These are phyloP conservation scores for Nematopogon swammerdamellus DNA, from an alignment of 2,888 invertebrate genomes.

Conservation along the genomic window DNA sequence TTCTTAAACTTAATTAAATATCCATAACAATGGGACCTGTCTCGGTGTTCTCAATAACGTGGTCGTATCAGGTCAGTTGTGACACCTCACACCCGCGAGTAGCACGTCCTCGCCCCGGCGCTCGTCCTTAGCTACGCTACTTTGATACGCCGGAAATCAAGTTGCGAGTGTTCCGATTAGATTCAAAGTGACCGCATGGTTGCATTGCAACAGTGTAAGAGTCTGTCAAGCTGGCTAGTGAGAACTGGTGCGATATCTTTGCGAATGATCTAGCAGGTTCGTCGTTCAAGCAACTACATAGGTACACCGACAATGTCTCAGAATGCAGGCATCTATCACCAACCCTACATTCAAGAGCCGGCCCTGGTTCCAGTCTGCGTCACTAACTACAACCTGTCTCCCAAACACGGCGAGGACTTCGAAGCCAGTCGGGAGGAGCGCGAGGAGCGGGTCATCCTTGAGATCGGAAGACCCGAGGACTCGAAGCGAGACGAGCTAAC, in stretches of 20 bases:
- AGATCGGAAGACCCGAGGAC: constrained; percentile 49
- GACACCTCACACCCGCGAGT: neutral
- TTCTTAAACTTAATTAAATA: constrained; percentile 40
- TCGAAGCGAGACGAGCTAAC: constrained; percentile 40
- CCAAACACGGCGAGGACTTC: neutral
- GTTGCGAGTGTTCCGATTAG: too few relatives aligned
- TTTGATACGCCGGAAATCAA: too few relatives aligned
- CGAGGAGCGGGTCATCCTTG: constrained; percentile 44
- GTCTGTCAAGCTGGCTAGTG: too few relatives aligned
- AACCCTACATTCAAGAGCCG: neutral
- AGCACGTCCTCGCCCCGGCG: neutral
- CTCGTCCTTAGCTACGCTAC: too few relatives aligned
- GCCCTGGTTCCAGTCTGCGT: neutral
- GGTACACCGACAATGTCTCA: neutral
- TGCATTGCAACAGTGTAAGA: too few relatives aligned
- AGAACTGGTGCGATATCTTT: too few relatives aligned
- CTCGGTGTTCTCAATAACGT: neutral
- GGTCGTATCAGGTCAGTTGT: neutral
- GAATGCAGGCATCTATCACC: neutral
- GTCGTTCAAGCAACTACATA: too few relatives aligned
- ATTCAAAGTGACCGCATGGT: too few relatives aligned
- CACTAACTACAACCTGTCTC: too few relatives aligned
- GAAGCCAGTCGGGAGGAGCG: constrained; percentile 16
- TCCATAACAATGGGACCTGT: constrained; percentile 43
- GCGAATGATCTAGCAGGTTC: too few relatives aligned